Percentiles rank a stretch among this genome's conserved stretches.
phyloP scores from a whole-genome alignment of 1,140 invertebrate species.

The Drosophila novamexicana region DNA sequence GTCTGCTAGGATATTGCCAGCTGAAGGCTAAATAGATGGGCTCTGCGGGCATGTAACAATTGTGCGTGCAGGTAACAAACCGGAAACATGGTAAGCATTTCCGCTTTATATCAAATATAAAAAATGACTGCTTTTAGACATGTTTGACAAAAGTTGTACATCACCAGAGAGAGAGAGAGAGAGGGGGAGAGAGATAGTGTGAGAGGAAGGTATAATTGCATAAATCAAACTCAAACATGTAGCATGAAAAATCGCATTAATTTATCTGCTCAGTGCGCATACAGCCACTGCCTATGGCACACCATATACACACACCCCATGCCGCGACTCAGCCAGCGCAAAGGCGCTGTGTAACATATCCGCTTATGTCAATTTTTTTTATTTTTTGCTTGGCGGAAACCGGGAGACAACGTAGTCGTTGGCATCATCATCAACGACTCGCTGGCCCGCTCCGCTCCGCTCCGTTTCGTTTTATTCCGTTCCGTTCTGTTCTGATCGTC shows the following conservation, averaged over 20 bases:
- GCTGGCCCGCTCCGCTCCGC: constrained; percentile 9
- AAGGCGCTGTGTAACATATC: constrained; percentile 81
- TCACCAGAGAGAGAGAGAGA: constrained; percentile 25
- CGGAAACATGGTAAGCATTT: constrained; percentile 75
- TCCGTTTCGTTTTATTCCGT: background rate
- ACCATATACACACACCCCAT: background rate
- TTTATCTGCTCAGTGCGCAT: constrained; percentile 79
- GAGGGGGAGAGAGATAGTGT: background rate
- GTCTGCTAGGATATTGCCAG: background rate
- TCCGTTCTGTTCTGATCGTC: constrained; percentile 30
- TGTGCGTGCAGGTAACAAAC: constrained; percentile 65
- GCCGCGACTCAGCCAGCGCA: constrained; percentile 18
- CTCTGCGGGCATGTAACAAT: constrained; percentile 13
- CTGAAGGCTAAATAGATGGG: constrained; percentile 1
- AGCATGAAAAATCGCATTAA: constrained; percentile 83
- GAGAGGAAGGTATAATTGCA: constrained; percentile 73
- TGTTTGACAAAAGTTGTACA: constrained; percentile 80
- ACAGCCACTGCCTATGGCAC: constrained; percentile 63
- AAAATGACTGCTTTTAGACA: constrained; percentile 79
- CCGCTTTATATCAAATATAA: constrained; percentile 78
- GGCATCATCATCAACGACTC: constrained; percentile 70
- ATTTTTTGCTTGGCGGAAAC: constrained; percentile 25
- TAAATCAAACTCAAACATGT: constrained; percentile 83
- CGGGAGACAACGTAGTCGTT: constrained; percentile 16
- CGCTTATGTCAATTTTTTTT: constrained; percentile 74